A percentile compares a stretch with the other conserved stretches of the same genome.
Evolutionary conservation across 1,140 invertebrate species (phyloP).

Genomic region (Pogonognathellus flavescens): DNA sequence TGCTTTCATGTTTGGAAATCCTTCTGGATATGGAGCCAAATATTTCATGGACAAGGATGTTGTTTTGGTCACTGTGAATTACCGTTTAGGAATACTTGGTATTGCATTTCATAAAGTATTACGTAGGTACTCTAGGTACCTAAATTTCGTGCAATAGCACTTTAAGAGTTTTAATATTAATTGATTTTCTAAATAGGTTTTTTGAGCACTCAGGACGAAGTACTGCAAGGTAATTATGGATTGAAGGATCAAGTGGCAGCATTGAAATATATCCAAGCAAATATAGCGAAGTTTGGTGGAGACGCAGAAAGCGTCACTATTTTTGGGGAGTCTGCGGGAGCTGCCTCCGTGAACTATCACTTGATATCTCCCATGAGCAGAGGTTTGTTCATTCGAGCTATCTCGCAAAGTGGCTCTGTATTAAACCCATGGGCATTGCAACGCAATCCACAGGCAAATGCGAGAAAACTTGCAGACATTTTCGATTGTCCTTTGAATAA

Average conservation of each 20-base stretch:
- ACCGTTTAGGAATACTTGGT: not conserved
- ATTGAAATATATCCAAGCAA: constrained; percentile 59
- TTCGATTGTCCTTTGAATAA: not conserved
- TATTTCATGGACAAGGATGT: constrained; percentile 31
- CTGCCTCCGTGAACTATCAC: not conserved
- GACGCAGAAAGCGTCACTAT: not conserved
- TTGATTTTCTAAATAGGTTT: not conserved
- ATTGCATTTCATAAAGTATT: too few species aligned
- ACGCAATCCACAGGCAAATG: not conserved
- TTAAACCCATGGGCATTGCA: constrained; percentile 13
- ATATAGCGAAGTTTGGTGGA: constrained; percentile 1
- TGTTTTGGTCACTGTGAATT: constrained; percentile 25
- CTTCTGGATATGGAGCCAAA: not conserved
- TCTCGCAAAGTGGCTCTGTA: not conserved
- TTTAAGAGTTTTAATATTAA: not conserved
- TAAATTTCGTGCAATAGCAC: too few species aligned
- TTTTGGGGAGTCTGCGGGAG: not conserved
- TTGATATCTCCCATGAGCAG: constrained; percentile 32
- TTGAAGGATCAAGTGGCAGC: constrained; percentile 42
- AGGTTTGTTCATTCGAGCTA: constrained; percentile 1
- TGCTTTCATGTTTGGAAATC: not conserved
- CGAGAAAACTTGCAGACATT: not conserved
- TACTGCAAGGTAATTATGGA: constrained; percentile 40
- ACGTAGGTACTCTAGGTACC: too few species aligned
- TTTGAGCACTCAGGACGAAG: constrained; percentile 12